Evolutionary conservation across 1,140 invertebrate genomes (phyloP).

Genomic region (Ladona fulva): DNA sequence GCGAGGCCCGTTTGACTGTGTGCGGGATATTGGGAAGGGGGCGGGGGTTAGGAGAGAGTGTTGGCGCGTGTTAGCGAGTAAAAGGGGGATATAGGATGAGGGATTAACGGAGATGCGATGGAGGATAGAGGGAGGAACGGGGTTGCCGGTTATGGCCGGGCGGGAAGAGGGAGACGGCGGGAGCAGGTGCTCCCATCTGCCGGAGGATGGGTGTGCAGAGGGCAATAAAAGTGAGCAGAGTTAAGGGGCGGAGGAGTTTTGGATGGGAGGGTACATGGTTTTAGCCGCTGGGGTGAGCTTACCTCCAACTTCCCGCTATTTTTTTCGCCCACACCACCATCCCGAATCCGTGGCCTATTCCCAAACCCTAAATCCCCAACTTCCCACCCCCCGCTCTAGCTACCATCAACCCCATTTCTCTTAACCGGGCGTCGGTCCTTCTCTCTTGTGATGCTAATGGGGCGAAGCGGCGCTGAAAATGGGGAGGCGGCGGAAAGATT

Average conservation of each 20-base stretch:
- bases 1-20: neutral
- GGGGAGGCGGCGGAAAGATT: neutral
- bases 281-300: neutral
- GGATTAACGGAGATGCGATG: neutral
- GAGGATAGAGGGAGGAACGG: neutral
- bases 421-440: neutral
- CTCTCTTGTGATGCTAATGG: constrained; percentile 8
- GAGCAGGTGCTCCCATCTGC: neutral
- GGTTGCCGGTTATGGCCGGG: neutral
- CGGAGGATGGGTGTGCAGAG: neutral
- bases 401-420: neutral
- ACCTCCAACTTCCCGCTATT: neutral
- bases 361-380: neutral
- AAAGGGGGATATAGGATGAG: neutral
- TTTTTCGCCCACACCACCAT: neutral
- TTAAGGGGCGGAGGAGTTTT: neutral
- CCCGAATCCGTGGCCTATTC: neutral
- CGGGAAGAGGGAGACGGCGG: neutral
- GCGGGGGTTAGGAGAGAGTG: too few relatives aligned
- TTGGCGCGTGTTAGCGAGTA: too few relatives aligned
- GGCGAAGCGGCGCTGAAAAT: neutral
- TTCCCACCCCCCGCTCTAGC: neutral
- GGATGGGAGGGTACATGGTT: neutral
- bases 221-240: constrained; percentile 3
- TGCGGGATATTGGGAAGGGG: neutral